A percentile compares a stretch with the other conserved stretches of the same genome.
phyloP scores from a whole-genome alignment of 2,113 vertebrate species.

The Lophotis ruficrista region DNA sequence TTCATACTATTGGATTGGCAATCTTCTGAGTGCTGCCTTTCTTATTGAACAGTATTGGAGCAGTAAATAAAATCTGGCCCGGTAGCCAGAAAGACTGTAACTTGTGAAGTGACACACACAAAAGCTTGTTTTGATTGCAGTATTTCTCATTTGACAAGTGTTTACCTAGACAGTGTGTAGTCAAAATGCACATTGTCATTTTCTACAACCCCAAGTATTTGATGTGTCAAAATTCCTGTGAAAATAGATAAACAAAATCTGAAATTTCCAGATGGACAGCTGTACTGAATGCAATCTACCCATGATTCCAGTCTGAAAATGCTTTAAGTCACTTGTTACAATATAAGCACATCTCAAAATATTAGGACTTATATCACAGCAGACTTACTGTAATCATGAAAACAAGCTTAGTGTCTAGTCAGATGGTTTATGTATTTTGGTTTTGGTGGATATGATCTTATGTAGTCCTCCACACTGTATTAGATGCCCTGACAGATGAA shows the following conservation, averaged over 20 bases:
- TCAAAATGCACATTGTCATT: slow-evolving; percentile 2
- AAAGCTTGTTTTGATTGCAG: slow-evolving; percentile 17
- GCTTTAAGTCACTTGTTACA: not conserved
- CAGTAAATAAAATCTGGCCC: not conserved
- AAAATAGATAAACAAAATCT: slow-evolving; percentile 20
- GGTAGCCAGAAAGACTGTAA: not conserved
- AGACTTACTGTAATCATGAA: not conserved
- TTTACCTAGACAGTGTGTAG: not conserved
- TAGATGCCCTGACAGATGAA: not conserved
- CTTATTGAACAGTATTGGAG: not conserved
- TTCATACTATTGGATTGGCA: not conserved
- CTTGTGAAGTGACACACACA: not conserved
- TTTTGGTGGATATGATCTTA: not conserved
- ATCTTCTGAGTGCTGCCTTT: not conserved
- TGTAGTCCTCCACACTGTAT: not conserved
- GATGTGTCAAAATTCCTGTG: not conserved
- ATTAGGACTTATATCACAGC: not conserved
- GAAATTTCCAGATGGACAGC: slow-evolving; percentile 22
- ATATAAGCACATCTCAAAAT: not conserved
- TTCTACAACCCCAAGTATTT: not conserved
- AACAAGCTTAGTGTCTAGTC: not conserved
- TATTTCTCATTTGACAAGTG: slow-evolving; percentile 28
- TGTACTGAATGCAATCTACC: not conserved
- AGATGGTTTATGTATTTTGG: not conserved
- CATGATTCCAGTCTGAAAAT: not conserved